Evolutionary conservation across 2,888 invertebrate genomes (phyloP).

Genomic region (Neoscelio sp.): DNA sequence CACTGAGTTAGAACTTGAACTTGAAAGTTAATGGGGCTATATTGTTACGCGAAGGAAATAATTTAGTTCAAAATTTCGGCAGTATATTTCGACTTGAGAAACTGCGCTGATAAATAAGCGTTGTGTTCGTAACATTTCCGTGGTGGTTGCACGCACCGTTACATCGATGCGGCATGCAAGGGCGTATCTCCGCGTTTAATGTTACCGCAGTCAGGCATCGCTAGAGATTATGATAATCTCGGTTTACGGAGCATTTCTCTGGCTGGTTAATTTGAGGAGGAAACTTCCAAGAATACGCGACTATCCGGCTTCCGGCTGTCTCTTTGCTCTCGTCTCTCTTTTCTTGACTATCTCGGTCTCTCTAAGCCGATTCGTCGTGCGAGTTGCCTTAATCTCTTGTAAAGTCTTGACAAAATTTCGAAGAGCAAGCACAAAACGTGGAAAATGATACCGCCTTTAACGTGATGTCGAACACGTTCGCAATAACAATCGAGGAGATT

Average conservation of each 20-base stretch:
- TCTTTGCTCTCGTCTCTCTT: conserved; percentile 65
- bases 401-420: conserved; percentile 72
- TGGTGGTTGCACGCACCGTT: conserved; percentile 63
- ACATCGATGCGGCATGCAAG: conserved; percentile 71
- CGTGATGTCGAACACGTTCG: conserved; percentile 13
- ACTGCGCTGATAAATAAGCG: conserved; percentile 53
- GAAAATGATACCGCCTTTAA: conserved; percentile 25
- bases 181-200: conserved; percentile 81
- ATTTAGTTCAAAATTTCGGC: conserved; percentile 21
- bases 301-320: conserved; percentile 63
- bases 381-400: conserved; percentile 74
- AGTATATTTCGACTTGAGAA: conserved; percentile 41
- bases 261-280: conserved; percentile 81
- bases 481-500: no score
- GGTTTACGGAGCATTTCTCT: conserved; percentile 81
- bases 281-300: conserved; percentile 78
- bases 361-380: conserved; percentile 74
- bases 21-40: conserved; percentile 1
- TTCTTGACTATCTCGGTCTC: conserved; percentile 61
- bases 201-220: conserved; percentile 80
- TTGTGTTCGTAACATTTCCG: conserved; percentile 53
- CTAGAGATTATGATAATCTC: conserved; percentile 83
- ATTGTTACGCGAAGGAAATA: conserved; percentile 50
- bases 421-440: conserved; percentile 55
- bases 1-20: conserved; percentile 26